Base-by-base conservation (phyloP, 1,140 invertebrate species). In the Drosophila burlai region DNA sequence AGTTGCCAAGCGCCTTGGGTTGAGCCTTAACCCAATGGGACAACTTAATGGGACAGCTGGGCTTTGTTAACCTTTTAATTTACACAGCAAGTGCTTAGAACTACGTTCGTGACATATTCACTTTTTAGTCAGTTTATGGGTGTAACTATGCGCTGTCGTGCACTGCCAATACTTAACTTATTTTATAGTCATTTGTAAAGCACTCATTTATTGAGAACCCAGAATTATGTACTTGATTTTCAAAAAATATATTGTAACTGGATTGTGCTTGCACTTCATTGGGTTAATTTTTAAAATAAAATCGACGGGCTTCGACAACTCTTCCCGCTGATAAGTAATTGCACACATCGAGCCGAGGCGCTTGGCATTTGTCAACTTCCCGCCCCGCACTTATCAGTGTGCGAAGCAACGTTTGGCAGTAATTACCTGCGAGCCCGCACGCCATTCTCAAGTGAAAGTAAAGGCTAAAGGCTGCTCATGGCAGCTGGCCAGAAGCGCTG, bases 1-100 rank as follows among this genome's bases (percentile, higher is more conserved):
- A 65, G 82, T 85, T 84, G 67, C 68, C 82, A 66, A 36, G 71
- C 60, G 49, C 36, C 47, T 69, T 69, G 38, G 21, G 46, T 36
- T 16, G 9, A n/a, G 16, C 42, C 8, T 68, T 69, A 69, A 67
- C 67, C 67, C 67, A 54, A n/a, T n/a, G n/a, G n/a, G n/a, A n/a
- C n/a, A n/a, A n/a, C n/a, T 38, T 42, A 21, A 55, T 31, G 26
- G 26, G 11, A 6, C 4, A 36, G 0, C 26, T 34, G 11, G n/a
- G 15, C 13, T 18, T n/a, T 7, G 8, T 66, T 63, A 6, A 9
- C 38, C 15, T 43, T 24, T 18, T 6, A 36, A 36, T 36, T 21
- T 36, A 15, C 7, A 21, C 18, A 21, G 31, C 7, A 54, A 38
- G 7, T 4, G 8, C 18, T 9, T 10, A 3, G 4, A 55, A 13